Evolutionary conservation across 2,888 invertebrate genomes (phyloP).

Genomic region (Nymphalis polychloros): DNA sequence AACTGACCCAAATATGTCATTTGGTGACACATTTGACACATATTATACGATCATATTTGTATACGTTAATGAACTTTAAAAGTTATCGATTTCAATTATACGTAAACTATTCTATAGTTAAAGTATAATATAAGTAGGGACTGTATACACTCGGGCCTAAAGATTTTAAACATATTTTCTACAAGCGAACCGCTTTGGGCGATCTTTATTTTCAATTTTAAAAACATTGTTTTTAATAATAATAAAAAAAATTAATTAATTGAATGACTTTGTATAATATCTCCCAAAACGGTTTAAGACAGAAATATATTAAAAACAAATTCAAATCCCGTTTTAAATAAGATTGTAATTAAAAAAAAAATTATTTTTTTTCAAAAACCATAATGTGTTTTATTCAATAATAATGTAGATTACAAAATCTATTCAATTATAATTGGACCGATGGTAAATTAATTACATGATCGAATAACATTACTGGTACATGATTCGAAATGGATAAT

Average conservation of each 20-base stretch:
- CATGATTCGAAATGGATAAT: slow-evolving; percentile 6
- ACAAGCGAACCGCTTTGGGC: not conserved
- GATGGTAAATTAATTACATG: slow-evolving; percentile 7
- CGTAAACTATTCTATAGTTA: not conserved
- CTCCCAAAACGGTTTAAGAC: slow-evolving; percentile 6
- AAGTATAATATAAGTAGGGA: slow-evolving; percentile 11
- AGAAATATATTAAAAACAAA: slow-evolving; percentile 2
- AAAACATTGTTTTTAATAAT: too few species aligned
- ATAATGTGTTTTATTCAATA: not conserved
- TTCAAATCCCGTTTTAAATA: slow-evolving; percentile 5
- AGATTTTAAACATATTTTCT: slow-evolving; percentile 3
- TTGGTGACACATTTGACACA: not conserved
- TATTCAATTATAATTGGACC: slow-evolving; percentile 14
- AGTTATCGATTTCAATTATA: not conserved
- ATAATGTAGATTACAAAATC: slow-evolving; percentile 4
- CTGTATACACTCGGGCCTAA: slow-evolving; percentile 1
- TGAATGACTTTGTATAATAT: not conserved
- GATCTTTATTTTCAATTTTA: not conserved
- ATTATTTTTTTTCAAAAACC: not conserved
- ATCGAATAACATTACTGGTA: slow-evolving; percentile 10
- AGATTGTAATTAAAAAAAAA: not conserved
- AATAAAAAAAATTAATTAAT: not conserved
- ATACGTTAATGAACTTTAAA: not conserved
- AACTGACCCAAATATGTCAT: not conserved
- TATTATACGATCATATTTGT: not conserved